Conservation (phyloP, 2,797 vertebrate species). For the Gallinago nigripennis region DNA sequence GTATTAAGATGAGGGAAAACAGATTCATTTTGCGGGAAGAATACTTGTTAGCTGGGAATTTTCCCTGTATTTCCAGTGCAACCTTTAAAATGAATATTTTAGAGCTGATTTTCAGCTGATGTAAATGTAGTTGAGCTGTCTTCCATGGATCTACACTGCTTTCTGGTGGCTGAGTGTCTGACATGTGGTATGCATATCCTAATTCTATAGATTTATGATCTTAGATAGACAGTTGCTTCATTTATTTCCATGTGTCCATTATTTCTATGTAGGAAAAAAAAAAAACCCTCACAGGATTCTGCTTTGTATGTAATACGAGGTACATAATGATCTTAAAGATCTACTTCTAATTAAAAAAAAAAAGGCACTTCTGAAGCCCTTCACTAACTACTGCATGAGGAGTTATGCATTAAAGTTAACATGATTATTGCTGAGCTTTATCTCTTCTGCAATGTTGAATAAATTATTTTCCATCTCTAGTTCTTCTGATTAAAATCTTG, state of each 20-base stretch:
- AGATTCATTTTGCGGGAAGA: background rate
- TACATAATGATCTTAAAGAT: background rate
- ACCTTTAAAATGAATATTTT: background rate
- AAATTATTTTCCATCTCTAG: background rate
- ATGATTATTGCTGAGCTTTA: background rate
- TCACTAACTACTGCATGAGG: background rate
- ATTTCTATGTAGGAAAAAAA: background rate
- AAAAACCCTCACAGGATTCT: background rate
- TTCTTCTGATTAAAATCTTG: background rate
- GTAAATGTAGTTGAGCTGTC: background rate
- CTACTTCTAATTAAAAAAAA: background rate
- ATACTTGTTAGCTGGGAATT: background rate
- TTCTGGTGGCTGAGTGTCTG: background rate
- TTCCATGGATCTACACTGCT: background rate
- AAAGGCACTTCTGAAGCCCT: background rate
- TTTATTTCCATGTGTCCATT: background rate
- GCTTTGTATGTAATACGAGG: background rate
- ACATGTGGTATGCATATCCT: background rate
- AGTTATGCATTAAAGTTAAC: background rate
- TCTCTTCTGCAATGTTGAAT: background rate
- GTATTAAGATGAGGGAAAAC: background rate
- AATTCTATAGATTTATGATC: background rate
- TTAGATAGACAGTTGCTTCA: background rate
- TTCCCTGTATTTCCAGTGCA: background rate
- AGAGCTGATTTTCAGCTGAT: background rate